phyloP scores from a whole-genome alignment of 2,797 vertebrate genomes.

The Danio aesculapii region DNA sequence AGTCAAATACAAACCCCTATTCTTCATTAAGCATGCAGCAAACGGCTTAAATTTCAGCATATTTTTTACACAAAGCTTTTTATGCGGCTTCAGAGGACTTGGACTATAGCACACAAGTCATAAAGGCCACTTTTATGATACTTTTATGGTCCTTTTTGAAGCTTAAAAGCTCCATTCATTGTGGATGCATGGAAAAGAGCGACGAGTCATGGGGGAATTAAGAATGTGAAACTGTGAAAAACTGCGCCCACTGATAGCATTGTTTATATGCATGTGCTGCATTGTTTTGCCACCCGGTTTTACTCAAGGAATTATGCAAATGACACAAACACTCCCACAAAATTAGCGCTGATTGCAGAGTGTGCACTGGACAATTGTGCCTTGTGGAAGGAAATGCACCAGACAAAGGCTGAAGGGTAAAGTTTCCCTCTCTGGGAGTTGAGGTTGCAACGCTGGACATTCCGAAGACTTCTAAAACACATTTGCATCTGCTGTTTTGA shows the following conservation, averaged over 20 bases:
- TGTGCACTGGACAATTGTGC: background rate
- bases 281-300: constrained; percentile 7
- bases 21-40: background rate
- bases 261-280: constrained; percentile 12
- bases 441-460: background rate
- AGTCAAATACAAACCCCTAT: background rate
- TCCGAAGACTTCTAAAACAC: background rate
- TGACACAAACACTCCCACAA: constrained; percentile 16
- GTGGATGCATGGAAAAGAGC: constrained; percentile 18
- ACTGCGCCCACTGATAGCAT: constrained; percentile 25
- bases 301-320: constrained; percentile 30
- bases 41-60: background rate
- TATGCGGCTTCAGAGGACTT: background rate
- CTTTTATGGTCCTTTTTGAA: background rate
- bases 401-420: background rate
- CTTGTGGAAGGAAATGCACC: background rate
- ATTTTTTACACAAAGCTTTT: background rate
- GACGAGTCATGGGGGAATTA: background rate
- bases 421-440: background rate
- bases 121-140: background rate
- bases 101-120: background rate
- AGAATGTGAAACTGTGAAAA: constrained; percentile 31
- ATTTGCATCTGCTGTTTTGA: background rate
- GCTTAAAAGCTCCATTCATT: constrained; percentile 12
- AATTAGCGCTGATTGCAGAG: background rate